Evolutionary conservation across 2,888 invertebrate genomes (phyloP), one percentile per base, ranked within the genome.

Genomic region (Macrosoma leucophasiata): DNA sequence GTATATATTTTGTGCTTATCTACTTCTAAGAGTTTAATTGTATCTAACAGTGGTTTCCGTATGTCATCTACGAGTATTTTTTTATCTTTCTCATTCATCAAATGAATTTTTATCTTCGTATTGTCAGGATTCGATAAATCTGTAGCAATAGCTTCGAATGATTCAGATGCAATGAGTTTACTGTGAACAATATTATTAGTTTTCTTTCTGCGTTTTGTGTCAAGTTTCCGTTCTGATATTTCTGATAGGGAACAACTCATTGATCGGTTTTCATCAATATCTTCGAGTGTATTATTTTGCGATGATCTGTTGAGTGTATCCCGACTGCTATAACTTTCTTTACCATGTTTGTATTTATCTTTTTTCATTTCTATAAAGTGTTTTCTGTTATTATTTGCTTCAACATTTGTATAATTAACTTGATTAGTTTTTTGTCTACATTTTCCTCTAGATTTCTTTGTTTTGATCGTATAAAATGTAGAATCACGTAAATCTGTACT

Each of bases 1-100:
- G n/a, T n/a, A n/a, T n/a, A n/a, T n/a, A n/a, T n/a, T n/a, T n/a
- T n/a, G n/a, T n/a, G n/a, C n/a, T n/a, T n/a, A n/a, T n/a, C n/a
- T n/a, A n/a, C n/a, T n/a, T n/a, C n/a, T n/a, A n/a, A n/a, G n/a
- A n/a, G n/a, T n/a, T n/a, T n/a, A n/a, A n/a, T n/a, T n/a, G n/a
- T n/a, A n/a, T n/a, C n/a, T n/a, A n/a, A n/a, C n/a, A 82, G 52
- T 1, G 82, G 79, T 11, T 50, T 48, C 47, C 56, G 64, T 38
- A 82, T 67, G 40, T 61, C 71, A 33, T 81, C 73, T 39, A 55
- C 64, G 14, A 84, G 61, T 18, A 57, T 41, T 28, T 60, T 52
- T 46, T 71, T 81, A 20, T 79, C 79, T 39, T 55, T 58, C 8
- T 74, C 72, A 31, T 73, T 74, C 78, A 81, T 82, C 13, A 82